These are phyloP conservation scores for Hyles euphorbiae DNA, from an alignment of 1,140 invertebrate species.

Conservation along the genomic window DNA sequence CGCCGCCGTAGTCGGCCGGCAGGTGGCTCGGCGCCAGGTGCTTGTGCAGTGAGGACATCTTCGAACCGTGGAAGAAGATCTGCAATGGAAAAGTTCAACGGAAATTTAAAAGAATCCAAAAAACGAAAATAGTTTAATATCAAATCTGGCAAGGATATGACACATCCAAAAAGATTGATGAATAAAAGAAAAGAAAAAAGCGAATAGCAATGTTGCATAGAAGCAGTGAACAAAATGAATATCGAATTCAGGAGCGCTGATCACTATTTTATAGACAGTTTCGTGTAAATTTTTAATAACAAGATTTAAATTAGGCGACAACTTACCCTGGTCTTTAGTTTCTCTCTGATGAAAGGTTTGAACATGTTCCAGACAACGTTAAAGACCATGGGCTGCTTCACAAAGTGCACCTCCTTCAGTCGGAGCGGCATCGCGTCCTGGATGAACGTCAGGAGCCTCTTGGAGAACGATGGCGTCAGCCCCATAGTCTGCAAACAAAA, in stretches of 20 bases:
- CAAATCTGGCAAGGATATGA: no score
- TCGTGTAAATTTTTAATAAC: background rate
- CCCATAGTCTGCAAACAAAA: conserved; percentile 72
- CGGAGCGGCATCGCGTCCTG: conserved; percentile 93
- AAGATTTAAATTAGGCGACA: background rate
- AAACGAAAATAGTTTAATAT: no score
- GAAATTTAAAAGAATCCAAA: no score
- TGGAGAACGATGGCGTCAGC: conserved; percentile 83
- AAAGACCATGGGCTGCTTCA: conserved; percentile 92
- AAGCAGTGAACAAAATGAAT: no score
- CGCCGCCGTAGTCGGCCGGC: conserved; percentile 85
- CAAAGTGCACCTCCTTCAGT: conserved; percentile 92
- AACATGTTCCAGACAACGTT: conserved; percentile 92
- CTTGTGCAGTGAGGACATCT: conserved; percentile 84
- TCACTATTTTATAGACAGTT: no score
- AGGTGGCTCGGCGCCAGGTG: conserved; percentile 80
- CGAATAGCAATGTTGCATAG: no score
- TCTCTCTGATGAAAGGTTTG: conserved; percentile 91
- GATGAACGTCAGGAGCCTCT: conserved; percentile 85
- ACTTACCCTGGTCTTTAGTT: conserved; percentile 87
- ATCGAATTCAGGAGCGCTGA: no score
- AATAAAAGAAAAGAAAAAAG: no score
- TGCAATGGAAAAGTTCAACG: conserved; percentile 47
- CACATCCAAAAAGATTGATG: no score
- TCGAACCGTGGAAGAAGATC: conserved; percentile 86